A percentile compares a stretch with the other conserved stretches of the same genome.
These are phyloP conservation scores for Rhodinocichla rosea DNA, from an alignment of 2,113 vertebrate genomes.

Conservation along the genomic window DNA sequence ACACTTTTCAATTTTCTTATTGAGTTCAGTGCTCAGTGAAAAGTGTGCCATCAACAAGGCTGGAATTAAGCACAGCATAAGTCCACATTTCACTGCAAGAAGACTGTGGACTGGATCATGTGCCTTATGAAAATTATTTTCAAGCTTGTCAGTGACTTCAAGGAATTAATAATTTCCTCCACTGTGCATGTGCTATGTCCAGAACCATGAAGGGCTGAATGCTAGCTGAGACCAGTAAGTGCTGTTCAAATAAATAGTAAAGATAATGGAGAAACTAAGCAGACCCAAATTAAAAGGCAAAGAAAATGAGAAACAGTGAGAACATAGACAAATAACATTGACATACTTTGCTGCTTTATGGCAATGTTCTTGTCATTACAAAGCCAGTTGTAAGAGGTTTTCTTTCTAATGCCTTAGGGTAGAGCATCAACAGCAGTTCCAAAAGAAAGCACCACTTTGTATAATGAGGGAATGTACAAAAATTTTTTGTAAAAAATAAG, in stretches of 20 bases:
- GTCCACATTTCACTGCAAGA: not conserved
- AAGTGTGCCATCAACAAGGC: not conserved
- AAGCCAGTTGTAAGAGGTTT: not conserved
- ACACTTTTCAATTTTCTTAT: not conserved
- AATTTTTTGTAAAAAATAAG: not conserved
- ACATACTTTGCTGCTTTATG: not conserved
- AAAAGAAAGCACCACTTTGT: not conserved
- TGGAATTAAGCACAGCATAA: not conserved
- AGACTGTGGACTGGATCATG: not conserved
- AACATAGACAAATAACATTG: not conserved
- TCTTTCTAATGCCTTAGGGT: not conserved
- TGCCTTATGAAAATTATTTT: not conserved
- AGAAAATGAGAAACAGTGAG: not conserved
- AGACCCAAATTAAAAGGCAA: not conserved
- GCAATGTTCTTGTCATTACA: not conserved
- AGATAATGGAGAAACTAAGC: not conserved
- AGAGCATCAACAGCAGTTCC: not conserved
- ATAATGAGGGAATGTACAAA: not conserved
- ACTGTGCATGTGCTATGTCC: not conserved
- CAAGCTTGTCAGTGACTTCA: not conserved
- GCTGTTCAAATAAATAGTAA: not conserved
- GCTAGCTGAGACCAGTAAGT: not conserved
- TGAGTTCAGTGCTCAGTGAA: not conserved
- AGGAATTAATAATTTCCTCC: not conserved
- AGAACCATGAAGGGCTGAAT: not conserved